Percentiles rank a stretch among this genome's conserved stretches.
These are phyloP conservation scores for Pollachius pollachius DNA, from an alignment of 2,113 vertebrate genomes.

Conservation along the genomic window DNA sequence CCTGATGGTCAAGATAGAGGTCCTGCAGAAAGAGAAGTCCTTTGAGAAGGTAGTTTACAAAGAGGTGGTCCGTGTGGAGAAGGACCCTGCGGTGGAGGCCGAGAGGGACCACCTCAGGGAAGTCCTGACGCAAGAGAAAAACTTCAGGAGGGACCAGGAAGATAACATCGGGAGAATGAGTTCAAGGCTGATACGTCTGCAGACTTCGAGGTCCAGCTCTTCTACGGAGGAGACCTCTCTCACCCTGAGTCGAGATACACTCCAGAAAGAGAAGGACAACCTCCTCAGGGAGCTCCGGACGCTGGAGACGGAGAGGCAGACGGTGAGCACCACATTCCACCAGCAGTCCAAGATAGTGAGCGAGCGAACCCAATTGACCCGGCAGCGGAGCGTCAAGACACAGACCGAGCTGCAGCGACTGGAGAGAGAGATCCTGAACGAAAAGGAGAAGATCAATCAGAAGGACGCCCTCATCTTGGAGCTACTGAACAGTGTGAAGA, in stretches of 20 bases:
- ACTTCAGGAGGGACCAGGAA: constrained; percentile 76
- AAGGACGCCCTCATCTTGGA: constrained; percentile 81
- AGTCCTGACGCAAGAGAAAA: constrained; percentile 74
- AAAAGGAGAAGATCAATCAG: constrained; percentile 86
- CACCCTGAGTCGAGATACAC: constrained; percentile 63
- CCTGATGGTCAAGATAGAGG: constrained; percentile 78
- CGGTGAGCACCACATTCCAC: constrained; percentile 76
- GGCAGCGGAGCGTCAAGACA: constrained; percentile 79
- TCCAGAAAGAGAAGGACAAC: constrained; percentile 75
- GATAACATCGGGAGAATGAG: constrained; percentile 72
- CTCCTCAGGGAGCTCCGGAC: constrained; percentile 75
- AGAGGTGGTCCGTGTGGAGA: constrained; percentile 92
- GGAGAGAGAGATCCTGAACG: constrained; percentile 81
- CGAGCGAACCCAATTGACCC: constrained; percentile 76
- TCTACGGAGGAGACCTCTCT: constrained; percentile 78
- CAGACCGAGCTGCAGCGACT: constrained; percentile 77
- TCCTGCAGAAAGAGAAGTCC: constrained; percentile 84
- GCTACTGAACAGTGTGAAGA: constrained; percentile 70
- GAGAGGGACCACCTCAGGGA: constrained; percentile 83
- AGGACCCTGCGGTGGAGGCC: constrained; percentile 82
- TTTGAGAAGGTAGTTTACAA: constrained; percentile 91
- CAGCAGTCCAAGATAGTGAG: constrained; percentile 81
- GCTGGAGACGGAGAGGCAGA: constrained; percentile 80
- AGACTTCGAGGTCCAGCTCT: constrained; percentile 71
- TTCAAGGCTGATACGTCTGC: constrained; percentile 74